phyloP scores from a whole-genome alignment of 2,113 vertebrate species.

The Corythornis madagascariensis region DNA sequence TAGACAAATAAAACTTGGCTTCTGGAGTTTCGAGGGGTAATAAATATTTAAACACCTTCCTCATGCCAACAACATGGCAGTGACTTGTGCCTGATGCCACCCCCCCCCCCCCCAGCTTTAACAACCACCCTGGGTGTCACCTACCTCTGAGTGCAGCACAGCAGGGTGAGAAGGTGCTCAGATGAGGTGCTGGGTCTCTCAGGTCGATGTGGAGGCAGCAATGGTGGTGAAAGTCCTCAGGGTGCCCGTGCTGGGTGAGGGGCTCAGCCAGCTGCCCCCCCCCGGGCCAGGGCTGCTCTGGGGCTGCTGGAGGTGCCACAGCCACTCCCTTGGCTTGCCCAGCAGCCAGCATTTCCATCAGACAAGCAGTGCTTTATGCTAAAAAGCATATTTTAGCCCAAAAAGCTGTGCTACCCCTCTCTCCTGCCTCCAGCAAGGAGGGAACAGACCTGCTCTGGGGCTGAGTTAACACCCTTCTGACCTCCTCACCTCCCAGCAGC shows the following conservation, averaged over 20 bases:
- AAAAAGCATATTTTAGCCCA: neutral
- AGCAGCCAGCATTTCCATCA: neutral
- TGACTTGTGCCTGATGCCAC: neutral
- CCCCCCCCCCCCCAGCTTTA: neutral
- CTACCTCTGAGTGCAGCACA: neutral
- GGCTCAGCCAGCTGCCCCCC: neutral
- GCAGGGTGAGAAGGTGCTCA: accelerated
- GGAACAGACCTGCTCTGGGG: neutral
- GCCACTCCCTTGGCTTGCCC: neutral
- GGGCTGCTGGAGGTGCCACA: neutral
- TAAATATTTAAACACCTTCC: slow-evolving; percentile 51
- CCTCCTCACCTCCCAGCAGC: neutral
- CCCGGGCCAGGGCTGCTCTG: neutral
- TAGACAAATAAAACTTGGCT: slow-evolving; percentile 10
- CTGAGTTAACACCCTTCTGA: neutral
- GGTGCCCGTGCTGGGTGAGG: neutral
- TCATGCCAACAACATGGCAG: no score
- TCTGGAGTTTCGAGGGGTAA: neutral
- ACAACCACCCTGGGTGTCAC: neutral
- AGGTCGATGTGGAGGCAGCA: neutral
- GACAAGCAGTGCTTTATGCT: neutral
- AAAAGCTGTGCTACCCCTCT: accelerated
- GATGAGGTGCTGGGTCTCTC: neutral
- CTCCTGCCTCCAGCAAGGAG: neutral
- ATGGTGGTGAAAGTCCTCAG: neutral